A percentile compares a stretch with the other conserved stretches of the same genome.
Conservation (phyloP, 2,888 invertebrate genomes). For the Miltochrista miniata region DNA sequence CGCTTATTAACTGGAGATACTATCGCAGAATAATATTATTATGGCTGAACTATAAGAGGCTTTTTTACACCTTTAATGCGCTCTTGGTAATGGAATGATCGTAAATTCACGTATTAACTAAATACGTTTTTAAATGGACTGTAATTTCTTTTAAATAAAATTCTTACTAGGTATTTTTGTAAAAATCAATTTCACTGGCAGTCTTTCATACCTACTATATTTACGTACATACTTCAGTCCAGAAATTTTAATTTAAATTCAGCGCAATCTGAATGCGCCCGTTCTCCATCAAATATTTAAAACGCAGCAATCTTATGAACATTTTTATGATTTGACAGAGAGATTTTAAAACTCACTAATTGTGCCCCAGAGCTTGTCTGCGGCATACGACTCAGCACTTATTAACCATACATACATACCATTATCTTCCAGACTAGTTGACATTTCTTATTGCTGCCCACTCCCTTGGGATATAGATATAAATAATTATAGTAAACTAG, state of each 20-base stretch:
- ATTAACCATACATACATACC: too few relatives aligned
- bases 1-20: constrained; percentile 60
- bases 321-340: constrained; percentile 17
- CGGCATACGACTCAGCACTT: too few relatives aligned
- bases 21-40: constrained; percentile 53
- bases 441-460: too few relatives aligned
- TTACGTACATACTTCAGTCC: constrained; percentile 22
- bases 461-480: too few relatives aligned
- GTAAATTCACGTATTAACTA: constrained; percentile 39
- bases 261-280: constrained; percentile 17
- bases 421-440: too few relatives aligned
- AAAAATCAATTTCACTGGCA: constrained; percentile 47
- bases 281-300: constrained; percentile 14
- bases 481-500: too few relatives aligned
- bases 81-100: constrained; percentile 48
- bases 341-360: constrained; percentile 25
- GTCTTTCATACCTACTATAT: constrained; percentile 44
- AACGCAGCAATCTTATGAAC: constrained; percentile 10
- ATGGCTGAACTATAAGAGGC: constrained; percentile 33
- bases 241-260: constrained; percentile 24
- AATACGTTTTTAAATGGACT: constrained; percentile 48
- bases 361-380: too few relatives aligned
- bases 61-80: constrained; percentile 50
- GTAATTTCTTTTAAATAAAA: constrained; percentile 30
- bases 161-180: constrained; percentile 47